A percentile compares a stretch with the other conserved stretches of the same genome.
Evolutionary conservation across 2,888 invertebrate genomes (phyloP).

Genomic region (Hirudinaria manillensis): DNA sequence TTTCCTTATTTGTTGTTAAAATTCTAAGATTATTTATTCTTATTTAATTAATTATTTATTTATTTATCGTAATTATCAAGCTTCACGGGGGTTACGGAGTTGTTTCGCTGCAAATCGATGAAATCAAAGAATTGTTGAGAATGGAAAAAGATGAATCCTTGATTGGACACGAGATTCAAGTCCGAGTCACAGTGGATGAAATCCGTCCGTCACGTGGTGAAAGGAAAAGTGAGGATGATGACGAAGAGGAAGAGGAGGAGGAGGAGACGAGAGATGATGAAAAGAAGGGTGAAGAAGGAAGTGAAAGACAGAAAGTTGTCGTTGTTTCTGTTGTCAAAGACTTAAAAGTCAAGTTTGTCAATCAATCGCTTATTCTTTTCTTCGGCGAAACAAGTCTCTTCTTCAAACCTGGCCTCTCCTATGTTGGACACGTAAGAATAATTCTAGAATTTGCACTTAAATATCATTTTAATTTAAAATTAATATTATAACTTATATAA

Average conservation of each 20-base stretch:
- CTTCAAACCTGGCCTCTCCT: neutral
- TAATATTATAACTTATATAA: neutral
- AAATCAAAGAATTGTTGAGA: neutral
- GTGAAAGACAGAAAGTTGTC: neutral
- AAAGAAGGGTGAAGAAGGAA: neutral
- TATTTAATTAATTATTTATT: too few relatives aligned
- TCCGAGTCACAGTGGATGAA: neutral
- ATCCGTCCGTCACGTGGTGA: neutral
- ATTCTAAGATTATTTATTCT: too few relatives aligned
- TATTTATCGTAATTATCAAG: too few relatives aligned
- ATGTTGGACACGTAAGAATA: neutral
- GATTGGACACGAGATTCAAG: neutral
- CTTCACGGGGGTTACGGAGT: too few relatives aligned
- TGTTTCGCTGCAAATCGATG: neutral
- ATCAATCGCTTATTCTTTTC: neutral
- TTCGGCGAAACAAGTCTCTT: neutral
- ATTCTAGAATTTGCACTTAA: too few relatives aligned
- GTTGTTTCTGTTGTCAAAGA: neutral
- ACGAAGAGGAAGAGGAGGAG: too few relatives aligned
- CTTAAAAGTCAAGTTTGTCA: neutral
- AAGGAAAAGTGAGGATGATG: too few relatives aligned
- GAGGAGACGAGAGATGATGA: too few relatives aligned
- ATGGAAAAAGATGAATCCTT: neutral
- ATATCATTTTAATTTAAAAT: too few relatives aligned
- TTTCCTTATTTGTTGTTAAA: too few relatives aligned